These are phyloP conservation scores for Drosophila sp. DNA, from an alignment of 1,140 invertebrate genomes.

Conservation along the genomic window DNA sequence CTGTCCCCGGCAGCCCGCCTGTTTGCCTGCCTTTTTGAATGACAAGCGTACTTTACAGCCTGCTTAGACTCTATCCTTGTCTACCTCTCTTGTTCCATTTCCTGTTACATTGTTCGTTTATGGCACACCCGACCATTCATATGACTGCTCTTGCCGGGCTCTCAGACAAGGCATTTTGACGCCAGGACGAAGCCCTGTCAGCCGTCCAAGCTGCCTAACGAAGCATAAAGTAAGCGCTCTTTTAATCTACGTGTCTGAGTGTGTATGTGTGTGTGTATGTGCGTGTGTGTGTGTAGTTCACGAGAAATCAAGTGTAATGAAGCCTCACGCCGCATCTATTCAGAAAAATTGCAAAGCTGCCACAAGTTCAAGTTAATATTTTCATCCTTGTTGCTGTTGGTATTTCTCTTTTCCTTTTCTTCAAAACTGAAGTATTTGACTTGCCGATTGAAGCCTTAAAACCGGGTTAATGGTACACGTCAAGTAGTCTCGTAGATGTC, in stretches of 20 bases:
- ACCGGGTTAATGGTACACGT: constrained; percentile 3
- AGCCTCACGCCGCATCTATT: constrained; percentile 47
- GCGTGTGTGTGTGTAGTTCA: constrained; percentile 26
- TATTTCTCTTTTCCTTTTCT: background rate
- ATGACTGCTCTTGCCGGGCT: constrained; percentile 54
- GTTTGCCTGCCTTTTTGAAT: constrained; percentile 28
- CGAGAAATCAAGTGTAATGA: constrained; percentile 80
- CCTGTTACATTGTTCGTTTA: constrained; percentile 45
- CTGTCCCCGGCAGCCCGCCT: constrained; percentile 64
- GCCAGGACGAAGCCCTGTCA: constrained; percentile 50
- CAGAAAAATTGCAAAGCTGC: constrained; percentile 48
- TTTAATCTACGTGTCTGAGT: constrained; percentile 25
- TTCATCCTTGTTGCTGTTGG: constrained; percentile 9
- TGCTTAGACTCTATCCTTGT: constrained; percentile 19
- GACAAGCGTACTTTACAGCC: constrained; percentile 48
- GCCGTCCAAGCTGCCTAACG: constrained; percentile 47
- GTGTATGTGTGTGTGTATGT: constrained; percentile 27
- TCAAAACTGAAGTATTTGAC: constrained; percentile 41
- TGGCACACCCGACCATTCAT: constrained; percentile 55
- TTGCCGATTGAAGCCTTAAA: constrained; percentile 36
- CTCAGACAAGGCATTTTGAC: constrained; percentile 65
- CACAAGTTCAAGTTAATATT: constrained; percentile 47
- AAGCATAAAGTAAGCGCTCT: constrained; percentile 65
- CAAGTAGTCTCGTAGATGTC: constrained; percentile 46
- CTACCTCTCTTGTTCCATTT: constrained; percentile 4